phyloP scores from a whole-genome alignment of 2,888 invertebrate species.

The Philereme transversata region DNA sequence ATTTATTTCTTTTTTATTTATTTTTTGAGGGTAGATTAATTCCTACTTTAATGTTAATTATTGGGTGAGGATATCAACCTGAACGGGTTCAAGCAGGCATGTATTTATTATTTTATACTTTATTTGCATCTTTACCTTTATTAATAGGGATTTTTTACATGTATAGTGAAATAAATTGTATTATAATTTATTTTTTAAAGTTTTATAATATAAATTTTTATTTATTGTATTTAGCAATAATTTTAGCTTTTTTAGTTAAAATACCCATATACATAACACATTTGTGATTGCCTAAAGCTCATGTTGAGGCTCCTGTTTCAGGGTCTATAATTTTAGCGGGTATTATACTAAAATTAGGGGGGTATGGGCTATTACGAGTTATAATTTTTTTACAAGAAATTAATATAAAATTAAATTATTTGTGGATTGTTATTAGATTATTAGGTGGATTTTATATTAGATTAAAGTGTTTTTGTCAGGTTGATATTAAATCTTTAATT shows the following conservation, averaged over 20 bases:
- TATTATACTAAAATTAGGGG: conserved; percentile 88
- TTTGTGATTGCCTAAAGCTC: conserved; percentile 89
- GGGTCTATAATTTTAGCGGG: conserved; percentile 91
- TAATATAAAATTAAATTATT: conserved; percentile 76
- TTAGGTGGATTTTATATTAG: conserved; percentile 85
- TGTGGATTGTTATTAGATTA: conserved; percentile 82
- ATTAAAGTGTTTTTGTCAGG: conserved; percentile 87
- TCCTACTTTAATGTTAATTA: conserved; percentile 87
- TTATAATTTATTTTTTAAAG: conserved; percentile 81
- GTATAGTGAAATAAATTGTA: conserved; percentile 64
- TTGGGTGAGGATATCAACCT: conserved; percentile 87
- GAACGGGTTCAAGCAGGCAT: conserved; percentile 87
- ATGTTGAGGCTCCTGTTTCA: conserved; percentile 89
- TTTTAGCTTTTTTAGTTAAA: conserved; percentile 88
- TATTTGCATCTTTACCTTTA: conserved; percentile 87
- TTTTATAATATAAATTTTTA: conserved; percentile 68
- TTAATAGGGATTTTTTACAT: conserved; percentile 83
- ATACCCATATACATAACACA: conserved; percentile 88
- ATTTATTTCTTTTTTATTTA: conserved; percentile 87
- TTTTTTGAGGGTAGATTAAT: conserved; percentile 88
- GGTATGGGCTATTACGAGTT: conserved; percentile 86
- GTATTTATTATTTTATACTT: conserved; percentile 89
- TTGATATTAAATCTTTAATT: conserved; percentile 89
- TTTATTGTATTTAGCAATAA: conserved; percentile 81
- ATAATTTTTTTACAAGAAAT: conserved; percentile 74